Evolutionary conservation across 2,797 vertebrate genomes (phyloP).

Genomic region (Triplophysa yarkandensis): DNA sequence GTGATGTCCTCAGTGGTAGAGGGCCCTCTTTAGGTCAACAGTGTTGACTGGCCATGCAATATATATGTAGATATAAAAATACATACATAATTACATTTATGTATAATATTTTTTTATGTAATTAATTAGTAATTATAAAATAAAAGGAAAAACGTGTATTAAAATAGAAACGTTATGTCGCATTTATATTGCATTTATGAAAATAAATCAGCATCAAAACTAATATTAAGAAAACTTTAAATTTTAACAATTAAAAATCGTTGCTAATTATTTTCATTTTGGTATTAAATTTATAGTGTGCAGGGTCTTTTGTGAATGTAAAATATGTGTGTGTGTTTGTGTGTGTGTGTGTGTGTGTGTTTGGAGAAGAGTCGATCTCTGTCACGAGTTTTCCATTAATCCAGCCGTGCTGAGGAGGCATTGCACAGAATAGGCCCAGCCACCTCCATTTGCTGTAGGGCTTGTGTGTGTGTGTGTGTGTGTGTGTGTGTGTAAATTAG

Average conservation of each 20-base stretch:
- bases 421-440: constrained; percentile 52
- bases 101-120: no score
- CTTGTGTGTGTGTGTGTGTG: no score
- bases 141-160: no score
- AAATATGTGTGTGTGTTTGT: constrained; percentile 39
- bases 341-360: constrained; percentile 53
- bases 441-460: constrained; percentile 65
- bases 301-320: constrained; percentile 1
- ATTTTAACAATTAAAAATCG: not conserved
- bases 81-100: no score
- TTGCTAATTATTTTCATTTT: not conserved
- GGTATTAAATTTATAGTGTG: not conserved
- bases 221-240: not conserved
- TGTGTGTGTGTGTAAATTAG: constrained; percentile 67
- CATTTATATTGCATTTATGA: no score
- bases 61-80: not conserved
- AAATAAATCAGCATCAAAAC: no score
- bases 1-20: constrained; percentile 70
- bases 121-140: no score
- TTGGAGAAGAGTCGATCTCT: constrained; percentile 46
- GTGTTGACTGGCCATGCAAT: constrained; percentile 52
- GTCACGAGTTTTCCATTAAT: constrained; percentile 61
- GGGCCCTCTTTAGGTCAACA: constrained; percentile 75
- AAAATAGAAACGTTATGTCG: no score
- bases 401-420: constrained; percentile 51